These are phyloP conservation scores for Periparus ater DNA, from an alignment of 2,797 vertebrate species.

Conservation along the genomic window DNA sequence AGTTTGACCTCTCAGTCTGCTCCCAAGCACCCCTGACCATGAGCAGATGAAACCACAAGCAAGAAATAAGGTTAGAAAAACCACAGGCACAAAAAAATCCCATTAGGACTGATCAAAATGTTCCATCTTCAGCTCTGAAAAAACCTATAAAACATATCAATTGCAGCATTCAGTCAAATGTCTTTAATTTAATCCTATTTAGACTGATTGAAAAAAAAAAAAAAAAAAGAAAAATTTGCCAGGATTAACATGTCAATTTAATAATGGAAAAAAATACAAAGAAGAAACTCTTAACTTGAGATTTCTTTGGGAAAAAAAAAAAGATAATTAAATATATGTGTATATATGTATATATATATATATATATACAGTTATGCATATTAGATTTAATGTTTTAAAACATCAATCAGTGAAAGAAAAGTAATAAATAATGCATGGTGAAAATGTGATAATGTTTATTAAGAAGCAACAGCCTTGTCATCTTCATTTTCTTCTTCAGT, in stretches of 20 bases:
- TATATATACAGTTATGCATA: constrained; percentile 59
- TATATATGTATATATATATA: constrained; percentile 35
- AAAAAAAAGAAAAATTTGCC: not conserved
- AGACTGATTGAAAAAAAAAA: not conserved
- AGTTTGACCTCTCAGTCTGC: not conserved
- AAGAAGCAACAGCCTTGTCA: constrained; percentile 83
- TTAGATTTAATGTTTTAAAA: constrained; percentile 77
- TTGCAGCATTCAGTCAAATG: constrained; percentile 12
- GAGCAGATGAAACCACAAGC: not conserved
- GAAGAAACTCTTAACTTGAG: constrained; percentile 17
- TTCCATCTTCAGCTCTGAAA: constrained; percentile 12
- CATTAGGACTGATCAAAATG: not conserved
- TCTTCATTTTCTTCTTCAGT: constrained; percentile 83
- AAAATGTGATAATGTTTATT: constrained; percentile 83
- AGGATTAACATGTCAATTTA: constrained; percentile 33
- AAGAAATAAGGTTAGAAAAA: not conserved
- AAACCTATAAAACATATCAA: not conserved
- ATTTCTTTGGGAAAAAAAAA: not conserved
- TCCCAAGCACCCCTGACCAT: not conserved
- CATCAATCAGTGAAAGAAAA: constrained; percentile 77
- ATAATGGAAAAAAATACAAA: not conserved
- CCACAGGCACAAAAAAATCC: not conserved
- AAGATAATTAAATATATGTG: constrained; percentile 41
- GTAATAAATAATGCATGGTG: constrained; percentile 81
- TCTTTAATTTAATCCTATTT: constrained; percentile 40